Conservation (phyloP, 2,888 invertebrate genomes). For the Drosophila mettleri region DNA sequence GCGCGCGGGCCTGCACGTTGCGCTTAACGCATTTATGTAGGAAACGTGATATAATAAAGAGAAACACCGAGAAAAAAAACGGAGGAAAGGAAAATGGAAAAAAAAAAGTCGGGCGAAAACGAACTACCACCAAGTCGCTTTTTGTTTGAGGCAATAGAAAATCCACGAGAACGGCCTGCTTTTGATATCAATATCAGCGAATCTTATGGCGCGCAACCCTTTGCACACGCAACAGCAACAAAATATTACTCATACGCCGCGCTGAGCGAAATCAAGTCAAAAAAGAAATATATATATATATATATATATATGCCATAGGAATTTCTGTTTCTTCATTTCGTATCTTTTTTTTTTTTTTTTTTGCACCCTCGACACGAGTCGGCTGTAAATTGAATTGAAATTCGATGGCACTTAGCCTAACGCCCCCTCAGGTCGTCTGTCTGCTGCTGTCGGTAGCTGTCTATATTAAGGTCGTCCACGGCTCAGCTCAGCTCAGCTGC, state of each 20-base stretch:
- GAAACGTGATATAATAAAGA: conserved; percentile 81
- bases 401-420: conserved; percentile 77
- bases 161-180: conserved; percentile 53
- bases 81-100: not conserved
- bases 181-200: conserved; percentile 72
- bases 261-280: conserved; percentile 61
- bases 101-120: not conserved
- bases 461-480: conserved; percentile 70
- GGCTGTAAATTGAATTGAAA: conserved; percentile 78
- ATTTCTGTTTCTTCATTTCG: conserved; percentile 18
- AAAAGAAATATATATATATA: conserved; percentile 23
- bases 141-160: conserved; percentile 40
- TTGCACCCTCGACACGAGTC: conserved; percentile 65
- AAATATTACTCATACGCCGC: conserved; percentile 75
- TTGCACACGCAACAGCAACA: conserved; percentile 35
- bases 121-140: conserved; percentile 29
- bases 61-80: conserved; percentile 39
- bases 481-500: conserved; percentile 42
- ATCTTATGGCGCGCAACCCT: conserved; percentile 61
- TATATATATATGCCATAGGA: conserved; percentile 73
- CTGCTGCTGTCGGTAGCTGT: conserved; percentile 52
- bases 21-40: conserved; percentile 79
- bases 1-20: conserved; percentile 55
- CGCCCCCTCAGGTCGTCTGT: conserved; percentile 23
- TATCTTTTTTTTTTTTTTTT: conserved; percentile 34